phyloP scores from a whole-genome alignment of 2,113 vertebrate genomes.

The Australoheros scitulus region DNA sequence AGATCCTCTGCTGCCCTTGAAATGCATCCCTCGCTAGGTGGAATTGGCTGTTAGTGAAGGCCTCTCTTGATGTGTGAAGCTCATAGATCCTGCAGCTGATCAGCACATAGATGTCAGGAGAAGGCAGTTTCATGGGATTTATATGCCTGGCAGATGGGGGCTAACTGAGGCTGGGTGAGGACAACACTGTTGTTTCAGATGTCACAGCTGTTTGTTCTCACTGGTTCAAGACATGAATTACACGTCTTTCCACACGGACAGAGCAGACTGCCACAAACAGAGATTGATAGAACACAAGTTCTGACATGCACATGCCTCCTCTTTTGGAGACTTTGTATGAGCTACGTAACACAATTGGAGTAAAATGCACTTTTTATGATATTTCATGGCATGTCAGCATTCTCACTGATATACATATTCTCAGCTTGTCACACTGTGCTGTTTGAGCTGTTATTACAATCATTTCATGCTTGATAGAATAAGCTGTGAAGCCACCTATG shows the following conservation, averaged over 20 bases:
- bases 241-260: background rate
- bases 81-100: slow-evolving; percentile 53
- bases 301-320: background rate
- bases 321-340: background rate
- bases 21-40: background rate
- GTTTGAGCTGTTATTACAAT: background rate
- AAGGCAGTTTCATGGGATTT: slow-evolving; percentile 55
- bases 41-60: background rate
- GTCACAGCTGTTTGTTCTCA: slow-evolving; percentile 52
- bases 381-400: background rate
- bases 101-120: slow-evolving; percentile 32
- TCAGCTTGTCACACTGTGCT: background rate
- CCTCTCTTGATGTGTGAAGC: slow-evolving; percentile 22
- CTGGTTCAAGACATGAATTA: slow-evolving; percentile 18
- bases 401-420: background rate
- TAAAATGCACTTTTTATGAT: background rate
- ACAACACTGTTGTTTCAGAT: slow-evolving; percentile 11
- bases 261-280: background rate
- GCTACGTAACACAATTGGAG: background rate
- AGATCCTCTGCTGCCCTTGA: background rate
- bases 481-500: background rate
- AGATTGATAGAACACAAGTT: background rate
- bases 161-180: slow-evolving; percentile 3
- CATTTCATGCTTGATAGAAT: background rate
- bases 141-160: slow-evolving; percentile 28